Conservation (phyloP, 2,797 vertebrate genomes). For the Cichlasoma orientale region DNA sequence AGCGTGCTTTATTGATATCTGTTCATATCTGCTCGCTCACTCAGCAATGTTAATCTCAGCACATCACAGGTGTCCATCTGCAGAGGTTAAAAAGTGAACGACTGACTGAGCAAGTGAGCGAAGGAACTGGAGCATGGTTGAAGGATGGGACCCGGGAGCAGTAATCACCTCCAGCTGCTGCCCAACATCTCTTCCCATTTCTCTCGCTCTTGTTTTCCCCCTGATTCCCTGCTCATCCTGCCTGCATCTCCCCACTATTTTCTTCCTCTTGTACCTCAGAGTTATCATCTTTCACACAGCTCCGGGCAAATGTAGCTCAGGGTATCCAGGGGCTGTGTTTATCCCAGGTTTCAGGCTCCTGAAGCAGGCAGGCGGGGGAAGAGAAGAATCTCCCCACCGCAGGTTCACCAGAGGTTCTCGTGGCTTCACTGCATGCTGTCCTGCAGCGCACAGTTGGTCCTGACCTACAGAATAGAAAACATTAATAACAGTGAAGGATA, state of each 20-base stretch:
- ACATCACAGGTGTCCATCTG: constrained; percentile 14
- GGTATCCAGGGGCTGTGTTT: constrained; percentile 46
- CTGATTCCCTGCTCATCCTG: constrained; percentile 3
- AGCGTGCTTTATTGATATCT: not conserved
- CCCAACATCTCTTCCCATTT: constrained; percentile 8
- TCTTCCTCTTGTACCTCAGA: not conserved
- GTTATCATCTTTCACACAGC: constrained; percentile 52
- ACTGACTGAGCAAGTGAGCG: not conserved
- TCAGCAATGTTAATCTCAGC: not conserved
- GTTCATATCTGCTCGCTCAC: not conserved
- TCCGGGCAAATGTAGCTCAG: constrained; percentile 42
- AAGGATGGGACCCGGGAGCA: constrained; percentile 47
- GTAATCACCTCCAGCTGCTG: constrained; percentile 51
- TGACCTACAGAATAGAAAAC: constrained; percentile 49
- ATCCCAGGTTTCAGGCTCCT: constrained; percentile 38
- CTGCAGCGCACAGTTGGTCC: constrained; percentile 46
- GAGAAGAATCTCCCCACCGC: constrained; percentile 18
- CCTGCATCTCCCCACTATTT: not conserved
- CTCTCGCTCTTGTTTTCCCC: constrained; percentile 1
- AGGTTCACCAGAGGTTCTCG: constrained; percentile 56
- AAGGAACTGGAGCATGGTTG: constrained; percentile 47
- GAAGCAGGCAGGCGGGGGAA: not conserved
- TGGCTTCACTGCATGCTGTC: constrained; percentile 38
- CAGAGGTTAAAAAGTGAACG: constrained; percentile 23
- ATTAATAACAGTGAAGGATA: constrained; percentile 3